These are phyloP conservation scores for Ochropleura leucogaster DNA, from an alignment of 2,888 invertebrate genomes.

Conservation along the genomic window DNA sequence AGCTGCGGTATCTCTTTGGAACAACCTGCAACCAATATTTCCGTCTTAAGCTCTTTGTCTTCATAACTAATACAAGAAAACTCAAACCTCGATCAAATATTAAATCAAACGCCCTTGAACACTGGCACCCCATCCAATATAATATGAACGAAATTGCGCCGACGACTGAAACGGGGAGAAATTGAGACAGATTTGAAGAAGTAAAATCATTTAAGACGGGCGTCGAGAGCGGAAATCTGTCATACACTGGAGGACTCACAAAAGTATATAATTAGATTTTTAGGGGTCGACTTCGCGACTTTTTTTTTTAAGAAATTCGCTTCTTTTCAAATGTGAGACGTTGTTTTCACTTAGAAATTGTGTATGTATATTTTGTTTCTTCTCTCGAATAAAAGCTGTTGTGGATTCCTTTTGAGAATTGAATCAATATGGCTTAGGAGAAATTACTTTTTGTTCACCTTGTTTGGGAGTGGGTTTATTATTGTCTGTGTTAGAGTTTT, in stretches of 20 bases:
- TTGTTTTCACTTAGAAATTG: slow-evolving; percentile 60
- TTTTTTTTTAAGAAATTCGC: slow-evolving; percentile 54
- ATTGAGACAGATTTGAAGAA: slow-evolving; percentile 83
- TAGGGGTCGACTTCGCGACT: slow-evolving; percentile 60
- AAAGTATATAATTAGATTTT: slow-evolving; percentile 75
- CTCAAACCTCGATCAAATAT: slow-evolving; percentile 55
- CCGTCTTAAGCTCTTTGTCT: not conserved
- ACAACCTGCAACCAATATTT: too few species aligned
- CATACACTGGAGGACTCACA: slow-evolving; percentile 74
- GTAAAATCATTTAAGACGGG: slow-evolving; percentile 79
- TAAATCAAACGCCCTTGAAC: slow-evolving; percentile 58
- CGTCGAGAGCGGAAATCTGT: slow-evolving; percentile 78
- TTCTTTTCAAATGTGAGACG: slow-evolving; percentile 49
- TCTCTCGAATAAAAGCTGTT: slow-evolving; percentile 35
- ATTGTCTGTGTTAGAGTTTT: slow-evolving; percentile 16
- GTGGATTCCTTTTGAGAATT: slow-evolving; percentile 45
- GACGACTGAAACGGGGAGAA: slow-evolving; percentile 76
- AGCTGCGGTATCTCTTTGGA: too few species aligned
- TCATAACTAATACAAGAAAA: slow-evolving; percentile 36
- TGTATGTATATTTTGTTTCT: slow-evolving; percentile 60
- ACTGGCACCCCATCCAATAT: slow-evolving; percentile 68
- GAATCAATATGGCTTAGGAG: slow-evolving; percentile 47
- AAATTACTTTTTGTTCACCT: slow-evolving; percentile 49
- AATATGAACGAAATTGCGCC: slow-evolving; percentile 80
- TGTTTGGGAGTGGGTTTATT: slow-evolving; percentile 33